Conservation (phyloP, 2,888 invertebrate species). For the Dryadula phaetusa region DNA sequence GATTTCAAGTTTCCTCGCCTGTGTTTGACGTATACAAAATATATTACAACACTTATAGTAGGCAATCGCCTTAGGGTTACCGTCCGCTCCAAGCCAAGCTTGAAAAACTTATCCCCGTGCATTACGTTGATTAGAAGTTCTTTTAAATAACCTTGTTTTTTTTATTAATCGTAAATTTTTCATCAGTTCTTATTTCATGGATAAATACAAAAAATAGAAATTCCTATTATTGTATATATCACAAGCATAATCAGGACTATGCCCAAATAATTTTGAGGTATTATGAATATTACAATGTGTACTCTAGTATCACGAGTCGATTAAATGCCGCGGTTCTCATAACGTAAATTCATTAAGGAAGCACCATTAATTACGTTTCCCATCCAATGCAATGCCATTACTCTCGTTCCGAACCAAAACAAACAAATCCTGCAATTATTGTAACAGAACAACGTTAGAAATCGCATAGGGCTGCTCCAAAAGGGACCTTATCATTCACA, state of each 20-base stretch:
- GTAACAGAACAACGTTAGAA: slow-evolving; percentile 58
- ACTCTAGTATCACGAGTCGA: slow-evolving; percentile 40
- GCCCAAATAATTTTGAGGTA: background rate
- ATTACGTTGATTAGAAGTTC: slow-evolving; percentile 22
- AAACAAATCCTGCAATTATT: slow-evolving; percentile 82
- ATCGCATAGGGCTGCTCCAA: slow-evolving; percentile 38
- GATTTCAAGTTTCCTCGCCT: slow-evolving; percentile 48
- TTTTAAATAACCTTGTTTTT: background rate
- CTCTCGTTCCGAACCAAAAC: slow-evolving; percentile 76
- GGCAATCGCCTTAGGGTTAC: slow-evolving; percentile 42
- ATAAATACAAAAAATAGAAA: too few species aligned
- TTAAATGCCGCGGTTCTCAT: slow-evolving; percentile 63
- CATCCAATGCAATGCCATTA: slow-evolving; percentile 74
- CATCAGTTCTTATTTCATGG: too few species aligned
- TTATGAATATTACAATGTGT: slow-evolving; percentile 4
- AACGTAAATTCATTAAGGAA: slow-evolving; percentile 79
- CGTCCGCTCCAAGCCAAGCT: slow-evolving; percentile 33
- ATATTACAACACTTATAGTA: slow-evolving; percentile 46
- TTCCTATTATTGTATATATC: too few species aligned
- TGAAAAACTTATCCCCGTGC: slow-evolving; percentile 24
- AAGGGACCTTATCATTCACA: slow-evolving; percentile 44
- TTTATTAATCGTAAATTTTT: too few species aligned
- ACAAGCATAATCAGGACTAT: background rate
- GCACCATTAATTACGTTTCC: slow-evolving; percentile 75
- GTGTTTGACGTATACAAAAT: slow-evolving; percentile 47